Conservation (phyloP, 2,888 invertebrate genomes). For the Synanthedon tipuliformis region DNA sequence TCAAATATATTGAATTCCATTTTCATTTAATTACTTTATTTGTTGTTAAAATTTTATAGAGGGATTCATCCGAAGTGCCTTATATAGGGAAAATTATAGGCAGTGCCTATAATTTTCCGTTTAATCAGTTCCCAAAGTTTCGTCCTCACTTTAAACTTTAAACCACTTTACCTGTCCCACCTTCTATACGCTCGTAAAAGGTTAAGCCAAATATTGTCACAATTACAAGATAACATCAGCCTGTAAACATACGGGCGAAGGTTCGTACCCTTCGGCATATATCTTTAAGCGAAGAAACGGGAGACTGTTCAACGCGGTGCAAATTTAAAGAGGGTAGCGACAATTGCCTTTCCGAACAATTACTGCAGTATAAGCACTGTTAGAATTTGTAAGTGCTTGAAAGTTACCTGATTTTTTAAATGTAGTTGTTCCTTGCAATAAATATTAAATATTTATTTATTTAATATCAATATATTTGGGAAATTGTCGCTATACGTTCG, state of each 20-base stretch:
- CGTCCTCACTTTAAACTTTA: slow-evolving; percentile 15
- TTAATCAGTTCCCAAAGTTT: slow-evolving; percentile 24
- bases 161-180: slow-evolving; percentile 20
- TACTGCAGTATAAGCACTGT: too few relatives aligned
- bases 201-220: slow-evolving; percentile 65
- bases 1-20: too few relatives aligned
- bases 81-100: too few relatives aligned
- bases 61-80: neutral
- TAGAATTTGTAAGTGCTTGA: too few relatives aligned
- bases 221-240: slow-evolving; percentile 65
- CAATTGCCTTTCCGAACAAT: neutral
- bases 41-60: too few relatives aligned
- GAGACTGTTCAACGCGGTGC: slow-evolving; percentile 25
- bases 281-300: slow-evolving; percentile 30
- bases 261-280: slow-evolving; percentile 53
- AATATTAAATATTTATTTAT: too few relatives aligned
- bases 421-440: too few relatives aligned
- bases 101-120: slow-evolving; percentile 21
- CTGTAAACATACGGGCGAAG: slow-evolving; percentile 52
- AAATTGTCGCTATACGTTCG: too few relatives aligned
- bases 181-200: slow-evolving; percentile 36
- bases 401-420: too few relatives aligned
- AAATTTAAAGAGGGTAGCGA: slow-evolving; percentile 12
- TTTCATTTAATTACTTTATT: too few relatives aligned
- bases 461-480: too few relatives aligned